Conservation (phyloP, 2,797 vertebrate species). For the Anableps anableps region DNA sequence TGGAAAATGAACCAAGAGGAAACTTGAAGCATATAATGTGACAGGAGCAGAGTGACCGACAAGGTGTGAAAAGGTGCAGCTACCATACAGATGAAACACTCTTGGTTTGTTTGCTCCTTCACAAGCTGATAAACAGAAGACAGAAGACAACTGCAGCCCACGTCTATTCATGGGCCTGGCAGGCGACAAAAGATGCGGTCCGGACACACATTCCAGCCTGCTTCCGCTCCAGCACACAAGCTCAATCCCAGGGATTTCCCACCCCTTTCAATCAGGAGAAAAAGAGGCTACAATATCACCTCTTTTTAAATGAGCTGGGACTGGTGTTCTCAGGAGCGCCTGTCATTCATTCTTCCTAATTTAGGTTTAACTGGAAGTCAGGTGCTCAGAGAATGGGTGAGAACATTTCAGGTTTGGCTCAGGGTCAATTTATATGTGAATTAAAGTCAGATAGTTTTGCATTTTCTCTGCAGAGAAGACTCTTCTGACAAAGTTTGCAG, state of each 20-base stretch:
- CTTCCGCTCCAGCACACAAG: slow-evolving; percentile 78
- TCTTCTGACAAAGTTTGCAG: neutral
- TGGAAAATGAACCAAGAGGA: neutral
- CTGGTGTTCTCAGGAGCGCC: slow-evolving; percentile 49
- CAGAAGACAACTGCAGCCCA: slow-evolving; percentile 39
- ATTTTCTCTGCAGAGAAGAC: neutral
- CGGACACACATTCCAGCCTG: slow-evolving; percentile 73
- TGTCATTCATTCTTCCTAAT: slow-evolving; percentile 69
- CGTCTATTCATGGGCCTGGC: slow-evolving; percentile 56
- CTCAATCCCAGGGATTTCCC: slow-evolving; percentile 70
- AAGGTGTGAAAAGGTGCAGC: slow-evolving; percentile 39
- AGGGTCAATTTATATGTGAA: slow-evolving; percentile 9
- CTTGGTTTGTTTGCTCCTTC: slow-evolving; percentile 58
- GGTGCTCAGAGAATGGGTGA: slow-evolving; percentile 23
- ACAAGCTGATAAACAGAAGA: slow-evolving; percentile 55
- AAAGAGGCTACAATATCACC: slow-evolving; percentile 74
- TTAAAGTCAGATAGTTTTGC: neutral
- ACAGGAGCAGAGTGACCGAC: slow-evolving; percentile 28
- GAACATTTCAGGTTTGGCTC: slow-evolving; percentile 22
- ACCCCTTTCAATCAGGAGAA: slow-evolving; percentile 55
- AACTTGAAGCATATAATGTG: neutral
- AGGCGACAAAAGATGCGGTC: slow-evolving; percentile 65
- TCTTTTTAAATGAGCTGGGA: slow-evolving; percentile 53
- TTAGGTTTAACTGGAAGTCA: slow-evolving; percentile 50
- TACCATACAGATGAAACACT: slow-evolving; percentile 38